Evolutionary conservation across 2,888 invertebrate species (phyloP), one percentile per base, ranked within the genome.

Genomic region (Esperia sulphurella): DNA sequence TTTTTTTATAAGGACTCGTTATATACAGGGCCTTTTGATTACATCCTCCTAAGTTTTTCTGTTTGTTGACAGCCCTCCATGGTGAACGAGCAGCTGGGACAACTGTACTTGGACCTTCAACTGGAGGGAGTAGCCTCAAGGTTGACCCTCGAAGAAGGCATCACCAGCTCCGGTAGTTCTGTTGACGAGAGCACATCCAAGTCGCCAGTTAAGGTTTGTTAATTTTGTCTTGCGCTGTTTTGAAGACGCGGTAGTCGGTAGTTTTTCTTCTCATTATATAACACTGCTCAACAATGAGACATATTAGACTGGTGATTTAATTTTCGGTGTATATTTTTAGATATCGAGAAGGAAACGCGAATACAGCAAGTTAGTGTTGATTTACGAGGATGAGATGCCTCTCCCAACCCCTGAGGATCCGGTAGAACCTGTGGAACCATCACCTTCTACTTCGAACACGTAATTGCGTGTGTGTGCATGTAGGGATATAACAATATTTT

Each of bases 31-130:
- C n/a, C n/a, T n/a, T n/a, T n/a, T n/a, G n/a, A n/a, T n/a, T n/a
- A 21, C 5, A 21, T 21, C 21, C 5, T 21, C 5, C 21, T 21
- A 5, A 21, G 14, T 21, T 21, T 14, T 37, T 41, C 21, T 35
- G 8, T 41, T 21, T 42, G 35, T 9, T 55, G 78, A 48, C 86
- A 95, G 92, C 93, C 95, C 0, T 61, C 83, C 1, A 59, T 94
- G 59, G 94, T 95, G 0, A 94, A 94, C 65, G 93, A 95, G 48
- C 95, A 95, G 72, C 72, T 96, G 14, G 90, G 83, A 35, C 94
- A 94, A 63, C 77, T 95, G 4, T 95, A 94, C 64, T 60, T 91
- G 31, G 95, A 95, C 61, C 79, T 95, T 62, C 92, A 94, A 58
- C 62, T 93, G n/a, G 91, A 92, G 58, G 93, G 93, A 0, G 83